phyloP scores from a whole-genome alignment of 2,888 invertebrate genomes.

The Caenorhabditis panamensis region DNA sequence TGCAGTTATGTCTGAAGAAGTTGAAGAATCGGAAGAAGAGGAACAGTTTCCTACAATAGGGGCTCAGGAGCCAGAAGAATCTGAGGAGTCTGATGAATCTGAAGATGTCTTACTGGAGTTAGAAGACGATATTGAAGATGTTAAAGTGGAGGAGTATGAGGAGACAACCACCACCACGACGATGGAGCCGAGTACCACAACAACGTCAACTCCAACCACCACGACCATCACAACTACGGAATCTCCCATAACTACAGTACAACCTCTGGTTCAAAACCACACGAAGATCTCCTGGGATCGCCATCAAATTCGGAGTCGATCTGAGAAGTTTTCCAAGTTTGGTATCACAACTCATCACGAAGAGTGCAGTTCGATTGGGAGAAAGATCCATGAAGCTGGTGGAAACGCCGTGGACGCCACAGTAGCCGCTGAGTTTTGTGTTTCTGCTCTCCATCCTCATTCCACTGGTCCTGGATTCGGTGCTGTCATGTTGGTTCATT shows the following conservation, averaged over 20 bases:
- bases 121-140: slow-evolving; percentile 40
- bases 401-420: slow-evolving; percentile 64
- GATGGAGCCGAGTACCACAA: background rate
- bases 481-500: slow-evolving; percentile 56
- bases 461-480: slow-evolving; percentile 64
- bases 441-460: slow-evolving; percentile 65
- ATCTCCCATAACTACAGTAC: background rate
- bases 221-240: background rate
- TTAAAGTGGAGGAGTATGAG: slow-evolving; percentile 53
- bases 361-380: slow-evolving; percentile 62
- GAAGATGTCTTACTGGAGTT: slow-evolving; percentile 26
- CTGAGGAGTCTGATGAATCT: slow-evolving; percentile 27
- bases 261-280: slow-evolving; percentile 1
- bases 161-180: slow-evolving; percentile 12
- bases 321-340: slow-evolving; percentile 41
- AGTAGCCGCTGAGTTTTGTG: slow-evolving; percentile 63
- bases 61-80: slow-evolving; percentile 1
- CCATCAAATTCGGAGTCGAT: slow-evolving; percentile 13
- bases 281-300: slow-evolving; percentile 34
- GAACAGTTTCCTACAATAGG: slow-evolving; percentile 11
- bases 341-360: slow-evolving; percentile 49
- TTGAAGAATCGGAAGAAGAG: background rate
- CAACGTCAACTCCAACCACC: background rate
- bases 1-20: background rate
- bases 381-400: slow-evolving; percentile 56